Conservation (phyloP, 2,888 invertebrate genomes). For the Drosophila paucipuncta region DNA sequence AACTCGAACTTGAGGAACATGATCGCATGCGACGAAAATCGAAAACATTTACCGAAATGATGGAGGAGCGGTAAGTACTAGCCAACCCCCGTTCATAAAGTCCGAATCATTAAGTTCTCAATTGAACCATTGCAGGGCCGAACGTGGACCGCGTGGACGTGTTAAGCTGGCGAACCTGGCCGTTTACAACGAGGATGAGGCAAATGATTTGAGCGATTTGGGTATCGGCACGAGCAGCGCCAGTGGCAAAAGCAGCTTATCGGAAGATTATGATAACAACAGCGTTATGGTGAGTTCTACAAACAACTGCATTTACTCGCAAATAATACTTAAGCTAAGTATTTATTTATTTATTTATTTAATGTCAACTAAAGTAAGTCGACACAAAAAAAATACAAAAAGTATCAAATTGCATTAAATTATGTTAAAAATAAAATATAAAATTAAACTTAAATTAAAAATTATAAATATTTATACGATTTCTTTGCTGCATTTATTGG, state of each 20-base stretch:
- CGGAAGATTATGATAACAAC: constrained; percentile 89
- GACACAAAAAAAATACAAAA: background rate
- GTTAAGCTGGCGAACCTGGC: constrained; percentile 88
- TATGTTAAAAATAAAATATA: too few relatives aligned
- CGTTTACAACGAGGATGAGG: constrained; percentile 92
- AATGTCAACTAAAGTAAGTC: background rate
- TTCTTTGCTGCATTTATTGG: background rate
- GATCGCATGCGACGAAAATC: constrained; percentile 91
- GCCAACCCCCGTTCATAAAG: background rate
- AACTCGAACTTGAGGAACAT: constrained; percentile 92
- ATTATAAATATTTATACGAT: background rate
- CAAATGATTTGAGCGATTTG: constrained; percentile 93
- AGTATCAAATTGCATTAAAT: background rate
- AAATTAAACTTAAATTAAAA: background rate
- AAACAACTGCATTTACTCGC: constrained; percentile 42
- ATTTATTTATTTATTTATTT: background rate
- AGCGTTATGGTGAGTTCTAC: constrained; percentile 87
- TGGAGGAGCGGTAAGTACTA: constrained; percentile 91
- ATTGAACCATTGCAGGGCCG: constrained; percentile 67
- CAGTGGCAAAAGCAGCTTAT: constrained; percentile 88
- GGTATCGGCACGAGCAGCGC: constrained; percentile 90
- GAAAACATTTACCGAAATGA: constrained; percentile 98
- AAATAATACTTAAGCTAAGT: background rate
- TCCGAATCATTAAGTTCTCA: background rate
- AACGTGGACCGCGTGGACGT: constrained; percentile 86